Evolutionary conservation across 1,140 invertebrate species (phyloP), one percentile per base, ranked within the genome.

Genomic region (Drosophila cardini): DNA sequence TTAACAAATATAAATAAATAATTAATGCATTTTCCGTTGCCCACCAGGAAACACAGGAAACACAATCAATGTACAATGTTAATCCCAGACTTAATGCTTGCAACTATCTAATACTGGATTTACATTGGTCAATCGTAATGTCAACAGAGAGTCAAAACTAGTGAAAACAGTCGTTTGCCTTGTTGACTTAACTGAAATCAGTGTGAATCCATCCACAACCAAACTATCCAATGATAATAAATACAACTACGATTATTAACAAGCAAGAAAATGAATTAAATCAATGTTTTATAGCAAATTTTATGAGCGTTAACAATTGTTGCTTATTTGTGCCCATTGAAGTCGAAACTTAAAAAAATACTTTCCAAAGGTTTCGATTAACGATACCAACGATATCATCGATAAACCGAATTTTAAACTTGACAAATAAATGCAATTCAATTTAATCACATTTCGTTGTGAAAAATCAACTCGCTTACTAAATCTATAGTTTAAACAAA

Each of bases 51-150:
- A 38, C 15, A 61, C 75, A 82, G n/a, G 16, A 53, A 63, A 38
- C 15, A 61, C 75, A 82, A 78, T 75, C 70, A 82, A 71, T 71
- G 69, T 64, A 42, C 50, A 56, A 42, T 58, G 36, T 57, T 62
- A 32, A 50, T 21, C 26, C 34, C 26, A 42, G 46, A 69, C 67
- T 69, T 16, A 43, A 53, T 45, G 36, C 67, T 43, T 69, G 57
- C 46, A 36, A 13, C 67, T 69, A 69, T 69, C 16, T 38, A 62
- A 5, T 3, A 5, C 4, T 26, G 21, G 21, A 1, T 5, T 26
- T 26, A 26, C 21, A 26, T 26, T 26, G 21, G 21, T 26, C 21
- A 26, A 26, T 26, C 21, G 21, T 26, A 26, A 26, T 26, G 21
- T 26, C 21, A 26, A 26, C 21, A 26, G 21, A 26, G 21, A 3